phyloP scores from a whole-genome alignment of 2,113 vertebrate genomes.

The Pongo pygmaeus region DNA sequence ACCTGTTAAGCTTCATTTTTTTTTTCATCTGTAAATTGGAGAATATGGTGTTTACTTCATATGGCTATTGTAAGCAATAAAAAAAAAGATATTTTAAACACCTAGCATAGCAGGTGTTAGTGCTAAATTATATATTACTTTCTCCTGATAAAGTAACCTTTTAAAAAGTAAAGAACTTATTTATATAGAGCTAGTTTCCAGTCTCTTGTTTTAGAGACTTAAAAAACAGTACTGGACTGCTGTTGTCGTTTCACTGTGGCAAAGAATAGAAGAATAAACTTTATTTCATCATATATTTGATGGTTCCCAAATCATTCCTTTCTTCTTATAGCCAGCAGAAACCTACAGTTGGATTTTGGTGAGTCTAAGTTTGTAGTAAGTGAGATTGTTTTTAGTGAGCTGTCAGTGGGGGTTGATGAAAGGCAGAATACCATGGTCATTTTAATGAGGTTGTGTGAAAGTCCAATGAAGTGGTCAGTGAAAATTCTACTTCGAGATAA shows the following conservation, averaged over 20 bases:
- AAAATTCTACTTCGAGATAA: background rate
- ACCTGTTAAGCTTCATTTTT: background rate
- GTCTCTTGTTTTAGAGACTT: background rate
- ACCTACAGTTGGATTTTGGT: background rate
- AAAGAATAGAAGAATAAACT: background rate
- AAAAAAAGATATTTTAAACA: background rate
- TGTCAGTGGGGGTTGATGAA: too few relatives aligned
- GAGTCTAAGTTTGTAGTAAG: background rate
- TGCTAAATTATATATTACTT: background rate
- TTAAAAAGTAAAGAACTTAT: background rate
- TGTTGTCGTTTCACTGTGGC: background rate
- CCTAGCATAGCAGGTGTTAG: background rate
- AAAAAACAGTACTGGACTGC: background rate
- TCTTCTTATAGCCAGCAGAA: background rate
- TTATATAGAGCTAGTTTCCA: background rate
- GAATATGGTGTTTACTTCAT: background rate
- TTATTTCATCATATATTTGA: background rate
- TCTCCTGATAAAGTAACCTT: background rate
- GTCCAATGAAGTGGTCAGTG: background rate
- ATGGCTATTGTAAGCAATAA: background rate
- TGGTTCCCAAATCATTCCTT: background rate
- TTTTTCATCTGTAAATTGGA: background rate
- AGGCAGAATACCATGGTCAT: background rate
- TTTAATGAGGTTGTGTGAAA: background rate
- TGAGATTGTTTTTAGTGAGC: background rate